These are phyloP conservation scores for Goniozus legneri DNA, from an alignment of 1,140 invertebrate genomes.

Conservation along the genomic window DNA sequence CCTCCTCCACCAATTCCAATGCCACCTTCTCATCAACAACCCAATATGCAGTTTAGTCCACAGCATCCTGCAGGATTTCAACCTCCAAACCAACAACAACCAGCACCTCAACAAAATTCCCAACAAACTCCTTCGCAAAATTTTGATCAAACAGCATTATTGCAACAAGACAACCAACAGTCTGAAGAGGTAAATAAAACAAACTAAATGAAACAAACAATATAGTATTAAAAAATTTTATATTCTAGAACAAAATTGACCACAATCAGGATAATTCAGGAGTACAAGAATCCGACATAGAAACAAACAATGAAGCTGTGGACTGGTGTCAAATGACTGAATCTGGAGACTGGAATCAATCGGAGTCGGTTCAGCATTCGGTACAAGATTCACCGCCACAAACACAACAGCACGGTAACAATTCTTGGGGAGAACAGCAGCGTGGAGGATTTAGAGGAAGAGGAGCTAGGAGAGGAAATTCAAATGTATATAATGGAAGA, in stretches of 20 bases:
- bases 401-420: constrained; percentile 33
- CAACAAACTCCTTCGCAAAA: constrained; percentile 26
- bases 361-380: constrained; percentile 32
- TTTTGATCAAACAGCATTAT: constrained; percentile 18
- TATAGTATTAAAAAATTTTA: constrained; percentile 2
- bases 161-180: constrained; percentile 22
- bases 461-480: constrained; percentile 41
- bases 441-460: constrained; percentile 42
- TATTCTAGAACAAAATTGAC: constrained; percentile 32
- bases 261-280: constrained; percentile 32
- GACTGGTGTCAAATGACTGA: constrained; percentile 46
- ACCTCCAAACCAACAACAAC: constrained; percentile 18
- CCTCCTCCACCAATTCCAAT: constrained; percentile 51
- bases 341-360: constrained; percentile 41
- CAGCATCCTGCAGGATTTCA: constrained; percentile 38
- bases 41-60: constrained; percentile 42
- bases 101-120: constrained; percentile 19
- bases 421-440: constrained; percentile 44
- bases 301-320: constrained; percentile 32
- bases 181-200: constrained; percentile 28
- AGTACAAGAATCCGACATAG: constrained; percentile 26
- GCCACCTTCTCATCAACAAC: constrained; percentile 47
- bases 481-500: constrained; percentile 46
- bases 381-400: constrained; percentile 37
- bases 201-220: background rate